Conservation (phyloP, 2,113 vertebrate genomes). For the Lepus timidus region DNA sequence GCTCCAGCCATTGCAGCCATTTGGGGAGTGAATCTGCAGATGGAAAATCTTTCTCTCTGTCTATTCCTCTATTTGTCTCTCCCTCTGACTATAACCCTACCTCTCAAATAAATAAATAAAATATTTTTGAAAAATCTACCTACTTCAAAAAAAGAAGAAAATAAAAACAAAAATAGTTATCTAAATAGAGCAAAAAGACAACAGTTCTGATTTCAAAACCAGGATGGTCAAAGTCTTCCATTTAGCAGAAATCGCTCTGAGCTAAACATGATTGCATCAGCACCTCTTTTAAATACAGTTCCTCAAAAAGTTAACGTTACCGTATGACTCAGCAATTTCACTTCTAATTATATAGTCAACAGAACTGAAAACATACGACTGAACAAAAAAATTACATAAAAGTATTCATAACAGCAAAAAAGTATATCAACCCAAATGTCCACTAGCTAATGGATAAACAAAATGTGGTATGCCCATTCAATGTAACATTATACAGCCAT, state of each 20-base stretch:
- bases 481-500: background rate
- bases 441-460: background rate
- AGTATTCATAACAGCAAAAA: background rate
- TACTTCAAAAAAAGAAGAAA: too few species aligned
- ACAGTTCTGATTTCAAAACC: background rate
- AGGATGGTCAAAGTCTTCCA: background rate
- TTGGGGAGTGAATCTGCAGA: too few species aligned
- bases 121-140: too few species aligned
- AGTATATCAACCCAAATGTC: background rate
- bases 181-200: background rate
- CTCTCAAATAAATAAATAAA: too few species aligned
- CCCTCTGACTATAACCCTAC: too few species aligned
- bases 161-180: background rate
- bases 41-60: too few species aligned
- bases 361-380: background rate
- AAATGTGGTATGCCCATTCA: background rate
- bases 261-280: background rate
- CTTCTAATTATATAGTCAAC: background rate
- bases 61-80: too few species aligned
- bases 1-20: too few species aligned
- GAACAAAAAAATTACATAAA: constrained; percentile 5
- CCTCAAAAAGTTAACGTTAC: constrained; percentile 13
- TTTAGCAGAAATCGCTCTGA: constrained; percentile 19
- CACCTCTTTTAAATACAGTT: constrained; percentile 20
- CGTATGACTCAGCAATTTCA: background rate